Base-by-base conservation (phyloP, 1,140 invertebrate species). In the Aphaenogaster rudis region DNA sequence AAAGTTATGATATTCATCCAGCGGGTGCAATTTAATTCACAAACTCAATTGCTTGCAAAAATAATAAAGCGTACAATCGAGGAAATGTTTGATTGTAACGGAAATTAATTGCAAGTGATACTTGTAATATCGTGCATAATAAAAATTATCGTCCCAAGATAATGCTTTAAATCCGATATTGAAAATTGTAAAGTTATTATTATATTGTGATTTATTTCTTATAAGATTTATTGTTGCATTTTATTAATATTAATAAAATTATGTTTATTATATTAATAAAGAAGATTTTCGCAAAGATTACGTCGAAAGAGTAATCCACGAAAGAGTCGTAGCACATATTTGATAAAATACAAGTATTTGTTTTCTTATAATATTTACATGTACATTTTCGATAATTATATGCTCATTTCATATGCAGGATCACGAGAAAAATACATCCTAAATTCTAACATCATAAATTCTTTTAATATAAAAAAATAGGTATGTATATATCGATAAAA, bases 21-120 rank as follows among this genome's bases (percentile, higher is more conserved):
- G 11, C 15, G 28, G 9, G 17, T 57, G 2, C 36, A 39, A 48
- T 74, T 84, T 84, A 28, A 76, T 84, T 84, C 45, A 17, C n/a
- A 48, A 57, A 33, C 28, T 82, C 13, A 84, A 84, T 84, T 74
- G 42, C n/a, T 39, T 9, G 28, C 33, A 74, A 50, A 61, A 74
- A 82, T 82, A 61, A 84, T 45, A n/a, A 48, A 82, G 3, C 8
- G 39, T n/a, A 57, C 1, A 11, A 61, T 28, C 5, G 21, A n/a
- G 2, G n/a, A 54, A 67, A 82, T 36, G 11, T 74, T 50, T 82
- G 1, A 39, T 45, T 72, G 3, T 48, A 61, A 36, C 9, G 13
- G 2, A 39, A 57, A 69, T 61, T 59, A 61, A 72, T 72, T 42
- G n/a, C 15, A 45, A 81, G 33, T 1, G 2, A 33, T 45, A 48